Percentiles rank a stretch among this genome's conserved stretches.
Evolutionary conservation across 2,797 vertebrate genomes (phyloP).

Genomic region (Channa striata): DNA sequence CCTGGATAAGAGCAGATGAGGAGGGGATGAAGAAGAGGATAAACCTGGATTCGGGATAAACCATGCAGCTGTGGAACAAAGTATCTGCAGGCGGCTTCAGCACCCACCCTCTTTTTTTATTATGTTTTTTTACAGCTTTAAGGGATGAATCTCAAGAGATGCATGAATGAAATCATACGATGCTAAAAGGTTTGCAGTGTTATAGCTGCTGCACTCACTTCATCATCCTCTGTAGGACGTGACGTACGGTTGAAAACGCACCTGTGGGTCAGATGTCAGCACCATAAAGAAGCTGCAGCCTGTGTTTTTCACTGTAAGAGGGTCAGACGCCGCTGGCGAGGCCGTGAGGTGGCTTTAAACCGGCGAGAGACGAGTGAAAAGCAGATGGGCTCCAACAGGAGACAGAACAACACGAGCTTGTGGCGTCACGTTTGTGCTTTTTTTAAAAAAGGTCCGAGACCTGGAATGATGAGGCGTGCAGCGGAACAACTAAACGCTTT

Average conservation of each 20-base stretch:
- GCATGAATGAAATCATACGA: slow-evolving; percentile 28
- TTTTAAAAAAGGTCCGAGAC: neutral
- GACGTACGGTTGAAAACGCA: slow-evolving; percentile 26
- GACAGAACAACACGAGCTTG: neutral
- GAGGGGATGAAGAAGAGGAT: neutral
- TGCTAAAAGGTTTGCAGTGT: slow-evolving; percentile 12
- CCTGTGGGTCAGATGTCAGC: slow-evolving; percentile 23
- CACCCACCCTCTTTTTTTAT: neutral
- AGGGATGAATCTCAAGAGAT: slow-evolving; percentile 44
- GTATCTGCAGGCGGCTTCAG: slow-evolving; percentile 24
- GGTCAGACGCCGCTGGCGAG: neutral
- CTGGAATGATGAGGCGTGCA: neutral
- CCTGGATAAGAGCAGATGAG: slow-evolving; percentile 9
- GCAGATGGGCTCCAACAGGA: too few relatives aligned
- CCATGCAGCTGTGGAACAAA: slow-evolving; percentile 39
- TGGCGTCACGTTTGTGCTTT: neutral
- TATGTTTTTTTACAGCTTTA: slow-evolving; percentile 29
- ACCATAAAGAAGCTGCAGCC: neutral
- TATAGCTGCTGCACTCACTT: neutral
- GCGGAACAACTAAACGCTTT: slow-evolving; percentile 1
- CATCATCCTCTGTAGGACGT: neutral
- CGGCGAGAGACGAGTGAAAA: neutral
- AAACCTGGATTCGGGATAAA: slow-evolving; percentile 19
- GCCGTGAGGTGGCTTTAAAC: neutral
- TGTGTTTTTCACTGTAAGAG: too few relatives aligned